Base-by-base conservation (phyloP, 2,113 vertebrate species). In the Urocynchramus pylzowi region DNA sequence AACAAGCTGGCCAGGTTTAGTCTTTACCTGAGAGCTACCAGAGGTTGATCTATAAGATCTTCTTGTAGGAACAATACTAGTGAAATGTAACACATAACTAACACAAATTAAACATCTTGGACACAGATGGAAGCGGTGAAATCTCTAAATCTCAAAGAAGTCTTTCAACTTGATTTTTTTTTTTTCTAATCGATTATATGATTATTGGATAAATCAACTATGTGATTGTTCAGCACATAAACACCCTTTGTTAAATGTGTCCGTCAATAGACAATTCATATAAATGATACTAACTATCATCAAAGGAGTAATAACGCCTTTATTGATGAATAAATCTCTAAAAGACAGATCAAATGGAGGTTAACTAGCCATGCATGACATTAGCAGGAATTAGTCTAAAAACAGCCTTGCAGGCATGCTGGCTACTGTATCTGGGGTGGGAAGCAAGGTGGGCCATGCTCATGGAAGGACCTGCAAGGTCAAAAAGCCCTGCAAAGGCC, bases 271-370 rank as follows among this genome's bases (percentile, higher is more conserved):
- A 97, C 92, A 97, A 97, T 97, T 98, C 97, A 96, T 98, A 96
- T 71, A 94, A 96, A 97, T 97, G 97, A 96, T 97, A 97, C 97
- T 97, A 97, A 96, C 97, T 97, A 97, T 96, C 95, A 93, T 97
- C 97, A 80, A 79, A 98, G 97, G 97, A 94, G 93, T 92, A 96
- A 97, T 98, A 97, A 97, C 69, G 12, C 95, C 95, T 98, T 98
- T 98, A 98, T 98, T 98, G 98, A 97, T 97, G 96, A 98, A 98
- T 98, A 98, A 98, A 98, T 98, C 97, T 98, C 95, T 81, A 87
- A 98, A 97, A 96, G 98, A 98, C 97, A 96, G 96, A 98, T 97
- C 97, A 98, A 97, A 98, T 98, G 95, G 97, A 96, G 96, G 91
- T 97, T 97, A 97, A 97, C 97, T 97, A 97, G 94, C 97, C 98